phyloP scores from a whole-genome alignment of 1,140 invertebrate genomes.

The Himalopsyche phryganea region DNA sequence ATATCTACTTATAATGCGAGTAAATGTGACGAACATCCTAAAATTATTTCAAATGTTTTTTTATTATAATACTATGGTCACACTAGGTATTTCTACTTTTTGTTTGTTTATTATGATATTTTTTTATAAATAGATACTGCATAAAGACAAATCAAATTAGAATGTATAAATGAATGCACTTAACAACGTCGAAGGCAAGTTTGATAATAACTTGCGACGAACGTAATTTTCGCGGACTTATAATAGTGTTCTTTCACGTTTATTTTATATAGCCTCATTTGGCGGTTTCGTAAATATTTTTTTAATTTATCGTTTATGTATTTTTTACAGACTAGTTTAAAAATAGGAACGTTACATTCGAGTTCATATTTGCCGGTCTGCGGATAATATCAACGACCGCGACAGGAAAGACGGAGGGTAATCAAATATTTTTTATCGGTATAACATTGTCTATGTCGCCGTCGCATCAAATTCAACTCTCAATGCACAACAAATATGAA shows the following conservation, averaged over 20 bases:
- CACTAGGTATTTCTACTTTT: slow-evolving; percentile 21
- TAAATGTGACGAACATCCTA: slow-evolving; percentile 28
- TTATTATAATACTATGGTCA: slow-evolving; percentile 29
- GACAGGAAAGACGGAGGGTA: no score
- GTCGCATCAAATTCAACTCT: no score
- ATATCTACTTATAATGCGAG: slow-evolving; percentile 24
- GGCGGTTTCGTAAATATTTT: slow-evolving; percentile 16
- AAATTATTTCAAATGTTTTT: slow-evolving; percentile 28
- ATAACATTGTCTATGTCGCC: no score
- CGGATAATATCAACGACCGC: no score
- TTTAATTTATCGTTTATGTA: slow-evolving; percentile 10
- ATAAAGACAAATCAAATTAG: slow-evolving; percentile 18
- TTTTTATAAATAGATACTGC: slow-evolving; percentile 4
- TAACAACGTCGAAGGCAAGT: neutral
- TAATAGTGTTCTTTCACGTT: slow-evolving; percentile 11
- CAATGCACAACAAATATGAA: no score
- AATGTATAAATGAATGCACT: slow-evolving; percentile 2
- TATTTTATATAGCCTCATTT: slow-evolving; percentile 22
- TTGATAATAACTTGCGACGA: neutral
- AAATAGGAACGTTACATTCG: slow-evolving; percentile 34
- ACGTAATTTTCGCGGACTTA: neutral
- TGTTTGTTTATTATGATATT: slow-evolving; percentile 11
- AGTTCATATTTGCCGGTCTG: slow-evolving; percentile 35
- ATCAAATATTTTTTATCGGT: no score
- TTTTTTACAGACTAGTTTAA: slow-evolving; percentile 36